Percentiles rank a stretch among this genome's conserved stretches.
Conservation (phyloP, 2,113 vertebrate genomes). For the human (Homo sapiens) region GRCh38 chr4:44207001-44207500, state of each 20-base stretch:
- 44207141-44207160: not conserved
- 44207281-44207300: not conserved
- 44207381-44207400: not conserved
- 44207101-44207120: not conserved
- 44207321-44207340: not conserved
- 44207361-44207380: not conserved
- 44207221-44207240: slow-evolving; percentile 3
- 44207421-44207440: not conserved
- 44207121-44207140: not conserved
- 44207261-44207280: not conserved
- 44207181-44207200: not conserved
- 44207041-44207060: not conserved
- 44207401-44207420: not conserved
- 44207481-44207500: not conserved
- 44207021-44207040: not conserved
- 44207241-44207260: not conserved
- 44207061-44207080: not conserved
- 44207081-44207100: not conserved
- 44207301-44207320: not conserved
- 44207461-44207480: not conserved
- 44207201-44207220: not conserved
- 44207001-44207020: not conserved
- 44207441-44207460: not conserved
- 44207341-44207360: not conserved
- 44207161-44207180: not conserved